Percentiles rank a stretch among this genome's conserved stretches.
Conservation (phyloP, 2,888 invertebrate genomes). For the Atherix ibis region DNA sequence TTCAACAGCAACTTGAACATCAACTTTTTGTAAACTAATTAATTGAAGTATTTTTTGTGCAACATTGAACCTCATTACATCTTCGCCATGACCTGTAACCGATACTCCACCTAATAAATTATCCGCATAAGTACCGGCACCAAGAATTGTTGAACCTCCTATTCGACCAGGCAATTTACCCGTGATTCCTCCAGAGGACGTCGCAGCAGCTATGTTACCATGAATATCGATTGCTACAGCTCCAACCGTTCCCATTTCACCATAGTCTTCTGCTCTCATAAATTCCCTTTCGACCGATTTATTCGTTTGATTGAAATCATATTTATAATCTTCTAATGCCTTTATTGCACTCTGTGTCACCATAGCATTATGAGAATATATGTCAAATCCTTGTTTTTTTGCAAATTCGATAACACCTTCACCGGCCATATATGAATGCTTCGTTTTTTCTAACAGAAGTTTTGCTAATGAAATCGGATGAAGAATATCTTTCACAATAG, state of each 20-base stretch:
- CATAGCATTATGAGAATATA: slow-evolving; percentile 44
- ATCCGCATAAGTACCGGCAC: slow-evolving; percentile 62
- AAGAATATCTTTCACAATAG: slow-evolving; percentile 52
- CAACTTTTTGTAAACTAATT: slow-evolving; percentile 40
- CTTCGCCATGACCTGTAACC: slow-evolving; percentile 69
- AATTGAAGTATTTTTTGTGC: slow-evolving; percentile 51
- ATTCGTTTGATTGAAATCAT: slow-evolving; percentile 4
- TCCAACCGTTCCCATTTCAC: slow-evolving; percentile 64
- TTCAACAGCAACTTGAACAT: slow-evolving; percentile 45
- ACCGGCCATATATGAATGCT: slow-evolving; percentile 57
- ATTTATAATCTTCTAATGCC: slow-evolving; percentile 36
- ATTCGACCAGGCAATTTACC: slow-evolving; percentile 62
- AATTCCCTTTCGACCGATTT: background rate
- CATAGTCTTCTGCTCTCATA: slow-evolving; percentile 14
- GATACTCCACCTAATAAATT: slow-evolving; percentile 57
- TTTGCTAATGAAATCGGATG: slow-evolving; percentile 65
- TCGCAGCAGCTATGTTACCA: slow-evolving; percentile 63
- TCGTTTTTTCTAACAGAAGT: slow-evolving; percentile 56
- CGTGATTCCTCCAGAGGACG: slow-evolving; percentile 71
- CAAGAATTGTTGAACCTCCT: slow-evolving; percentile 57
- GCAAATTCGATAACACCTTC: slow-evolving; percentile 60
- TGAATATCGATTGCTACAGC: slow-evolving; percentile 59
- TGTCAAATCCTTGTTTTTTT: slow-evolving; percentile 36
- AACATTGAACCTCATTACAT: slow-evolving; percentile 60
- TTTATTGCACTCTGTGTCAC: slow-evolving; percentile 45